Percentiles rank a stretch among this genome's conserved stretches.
These are phyloP conservation scores for Platyscapa corneri DNA, from an alignment of 1,140 invertebrate genomes.

Conservation along the genomic window DNA sequence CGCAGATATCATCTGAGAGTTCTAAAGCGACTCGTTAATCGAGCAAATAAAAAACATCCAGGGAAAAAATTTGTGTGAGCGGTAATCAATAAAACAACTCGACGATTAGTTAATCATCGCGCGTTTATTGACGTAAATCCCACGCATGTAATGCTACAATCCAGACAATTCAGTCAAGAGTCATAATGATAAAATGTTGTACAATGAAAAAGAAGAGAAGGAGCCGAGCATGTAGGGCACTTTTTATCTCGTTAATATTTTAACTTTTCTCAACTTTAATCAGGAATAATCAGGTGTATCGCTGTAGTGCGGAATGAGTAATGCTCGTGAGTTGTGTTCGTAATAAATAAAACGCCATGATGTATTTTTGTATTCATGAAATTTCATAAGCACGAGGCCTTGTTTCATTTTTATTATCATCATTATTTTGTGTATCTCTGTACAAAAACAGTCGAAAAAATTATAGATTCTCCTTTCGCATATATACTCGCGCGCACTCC, in stretches of 20 bases:
- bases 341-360: constrained; percentile 49
- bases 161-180: constrained; percentile 20
- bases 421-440: constrained; percentile 67
- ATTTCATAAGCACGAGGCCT: constrained; percentile 75
- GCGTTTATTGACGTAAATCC: constrained; percentile 46
- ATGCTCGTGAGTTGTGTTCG: constrained; percentile 6
- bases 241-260: neutral
- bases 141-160: constrained; percentile 38
- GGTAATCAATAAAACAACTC: constrained; percentile 46
- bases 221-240: neutral
- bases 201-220: neutral
- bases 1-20: too few relatives aligned
- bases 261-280: neutral
- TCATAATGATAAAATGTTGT: constrained; percentile 8
- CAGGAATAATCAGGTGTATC: neutral
- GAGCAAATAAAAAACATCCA: neutral
- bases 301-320: neutral
- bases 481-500: constrained; percentile 49
- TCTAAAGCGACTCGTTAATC: too few relatives aligned
- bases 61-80: neutral
- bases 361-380: constrained; percentile 69
- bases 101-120: constrained; percentile 48
- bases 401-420: constrained; percentile 66
- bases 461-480: constrained; percentile 72
- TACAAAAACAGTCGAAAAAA: constrained; percentile 75